Conservation (phyloP, 2,113 vertebrate species). For the Megaceryle torquata region DNA sequence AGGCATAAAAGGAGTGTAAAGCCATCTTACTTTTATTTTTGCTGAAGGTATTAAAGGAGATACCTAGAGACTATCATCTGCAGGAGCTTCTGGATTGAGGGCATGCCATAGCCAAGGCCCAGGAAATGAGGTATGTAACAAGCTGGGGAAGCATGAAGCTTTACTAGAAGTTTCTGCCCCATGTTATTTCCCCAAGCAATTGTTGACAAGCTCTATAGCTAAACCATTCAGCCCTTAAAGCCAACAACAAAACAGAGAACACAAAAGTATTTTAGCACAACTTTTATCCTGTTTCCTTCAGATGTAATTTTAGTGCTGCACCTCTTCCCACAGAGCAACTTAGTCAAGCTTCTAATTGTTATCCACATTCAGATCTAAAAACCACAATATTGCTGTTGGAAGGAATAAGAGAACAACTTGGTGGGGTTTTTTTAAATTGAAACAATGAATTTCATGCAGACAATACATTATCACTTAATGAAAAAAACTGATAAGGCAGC, state of each 20-base stretch:
- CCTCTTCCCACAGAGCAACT: background rate
- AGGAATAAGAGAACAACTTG: background rate
- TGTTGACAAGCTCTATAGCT: background rate
- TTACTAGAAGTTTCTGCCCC: background rate
- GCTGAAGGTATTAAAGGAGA: background rate
- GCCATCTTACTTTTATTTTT: background rate
- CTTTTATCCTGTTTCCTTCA: background rate
- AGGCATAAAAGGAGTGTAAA: background rate
- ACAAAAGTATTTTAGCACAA: background rate
- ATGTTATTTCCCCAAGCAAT: background rate
- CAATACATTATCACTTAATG: background rate
- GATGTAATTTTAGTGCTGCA: background rate
- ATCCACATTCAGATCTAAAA: background rate
- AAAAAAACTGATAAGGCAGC: background rate
- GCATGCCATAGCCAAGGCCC: background rate
- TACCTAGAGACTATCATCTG: background rate
- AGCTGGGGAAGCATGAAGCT: background rate
- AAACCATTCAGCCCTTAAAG: background rate
- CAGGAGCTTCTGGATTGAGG: background rate
- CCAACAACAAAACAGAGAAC: background rate
- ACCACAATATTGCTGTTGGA: background rate
- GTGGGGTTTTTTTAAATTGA: background rate
- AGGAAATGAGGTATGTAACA: background rate
- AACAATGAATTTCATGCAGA: background rate
- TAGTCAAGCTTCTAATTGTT: background rate